Percentiles rank a stretch among this genome's conserved stretches.
These are phyloP conservation scores for Synanthedon myopaeformis DNA, from an alignment of 2,888 invertebrate species.

Conservation along the genomic window DNA sequence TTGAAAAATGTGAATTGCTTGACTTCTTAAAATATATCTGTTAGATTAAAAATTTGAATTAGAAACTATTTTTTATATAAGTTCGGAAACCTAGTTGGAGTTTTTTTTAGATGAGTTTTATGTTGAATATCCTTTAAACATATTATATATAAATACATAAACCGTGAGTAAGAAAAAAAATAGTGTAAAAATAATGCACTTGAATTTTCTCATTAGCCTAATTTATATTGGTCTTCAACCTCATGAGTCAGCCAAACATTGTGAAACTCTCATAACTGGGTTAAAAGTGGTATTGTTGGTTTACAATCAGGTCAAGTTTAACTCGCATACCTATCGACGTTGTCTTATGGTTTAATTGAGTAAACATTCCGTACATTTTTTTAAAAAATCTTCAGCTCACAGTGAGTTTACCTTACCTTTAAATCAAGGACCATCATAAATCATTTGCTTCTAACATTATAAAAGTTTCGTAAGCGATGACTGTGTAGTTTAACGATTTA, in stretches of 20 bases:
- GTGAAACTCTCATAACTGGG: slow-evolving; percentile 48
- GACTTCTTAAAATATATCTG: too few relatives aligned
- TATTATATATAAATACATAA: too few relatives aligned
- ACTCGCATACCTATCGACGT: slow-evolving; percentile 6
- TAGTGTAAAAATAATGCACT: slow-evolving; percentile 12
- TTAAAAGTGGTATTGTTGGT: slow-evolving; percentile 38
- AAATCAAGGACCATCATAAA: slow-evolving; percentile 1
- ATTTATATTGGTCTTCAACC: slow-evolving; percentile 21
- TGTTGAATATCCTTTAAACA: too few relatives aligned
- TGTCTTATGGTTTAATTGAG: slow-evolving; percentile 5
- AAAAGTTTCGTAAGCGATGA: slow-evolving; percentile 9
- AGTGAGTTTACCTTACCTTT: not conserved
- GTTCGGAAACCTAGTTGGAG: too few relatives aligned
- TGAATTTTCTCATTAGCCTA: slow-evolving; percentile 28
- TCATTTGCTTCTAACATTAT: slow-evolving; percentile 1
- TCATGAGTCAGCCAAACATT: slow-evolving; percentile 34
- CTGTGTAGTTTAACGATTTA: slow-evolving; percentile 3
- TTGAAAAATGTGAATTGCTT: too few relatives aligned
- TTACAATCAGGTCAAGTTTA: slow-evolving; percentile 52
- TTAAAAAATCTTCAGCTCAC: not conserved
- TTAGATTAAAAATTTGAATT: too few relatives aligned
- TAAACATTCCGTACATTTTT: not conserved
- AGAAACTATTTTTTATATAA: too few relatives aligned
- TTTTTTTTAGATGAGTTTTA: too few relatives aligned
- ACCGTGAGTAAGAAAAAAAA: slow-evolving; percentile 4